These are phyloP conservation scores for Limenitis arthemis DNA, from an alignment of 2,888 invertebrate species.

Conservation along the genomic window DNA sequence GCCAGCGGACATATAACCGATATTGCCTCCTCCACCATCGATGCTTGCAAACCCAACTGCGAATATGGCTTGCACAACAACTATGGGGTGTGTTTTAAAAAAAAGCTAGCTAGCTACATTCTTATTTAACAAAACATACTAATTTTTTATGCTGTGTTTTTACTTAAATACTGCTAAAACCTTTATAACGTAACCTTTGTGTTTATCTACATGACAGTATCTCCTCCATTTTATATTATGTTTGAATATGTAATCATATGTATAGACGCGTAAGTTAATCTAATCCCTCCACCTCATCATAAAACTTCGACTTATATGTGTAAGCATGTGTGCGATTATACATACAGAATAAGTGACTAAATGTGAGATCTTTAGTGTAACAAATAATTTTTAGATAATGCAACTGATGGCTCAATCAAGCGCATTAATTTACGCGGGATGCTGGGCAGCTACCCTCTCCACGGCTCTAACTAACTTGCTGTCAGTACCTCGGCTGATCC, in stretches of 20 bases:
- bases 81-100: conserved; percentile 48
- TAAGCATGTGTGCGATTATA: too few species aligned
- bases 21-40: conserved; percentile 17
- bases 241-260: too few species aligned
- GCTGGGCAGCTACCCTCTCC: conserved; percentile 96
- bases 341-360: too few species aligned
- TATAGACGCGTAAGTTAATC: too few species aligned
- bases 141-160: too few species aligned
- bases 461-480: conserved; percentile 96
- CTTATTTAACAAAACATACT: too few species aligned
- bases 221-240: too few species aligned
- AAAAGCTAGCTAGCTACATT: background rate
- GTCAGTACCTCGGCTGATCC: conserved; percentile 91
- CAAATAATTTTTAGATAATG: conserved; percentile 76
- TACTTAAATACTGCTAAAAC: too few species aligned
- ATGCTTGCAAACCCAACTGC: conserved; percentile 64
- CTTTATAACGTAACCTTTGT: too few species aligned
- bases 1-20: conserved; percentile 31
- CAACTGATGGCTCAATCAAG: conserved; percentile 89
- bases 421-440: conserved; percentile 87
- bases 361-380: background rate
- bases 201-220: too few species aligned
- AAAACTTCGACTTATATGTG: too few species aligned
- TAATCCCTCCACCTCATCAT: too few species aligned
- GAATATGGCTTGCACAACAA: conserved; percentile 84